A percentile compares a stretch with the other conserved stretches of the same genome.
Conservation (phyloP, 2,797 vertebrate genomes). For the Molossus molossus region DNA sequence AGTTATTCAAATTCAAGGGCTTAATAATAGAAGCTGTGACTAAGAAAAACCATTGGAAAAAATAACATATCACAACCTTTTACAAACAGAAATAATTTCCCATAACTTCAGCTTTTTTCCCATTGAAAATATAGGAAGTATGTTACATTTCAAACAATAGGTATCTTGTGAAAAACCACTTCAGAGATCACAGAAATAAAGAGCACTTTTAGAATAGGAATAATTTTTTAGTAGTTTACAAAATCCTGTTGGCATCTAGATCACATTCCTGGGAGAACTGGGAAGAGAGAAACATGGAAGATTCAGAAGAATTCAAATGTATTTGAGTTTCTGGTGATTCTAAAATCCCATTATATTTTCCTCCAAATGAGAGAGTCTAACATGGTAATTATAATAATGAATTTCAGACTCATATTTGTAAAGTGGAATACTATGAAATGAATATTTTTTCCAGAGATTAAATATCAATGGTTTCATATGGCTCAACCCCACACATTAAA, state of each 20-base stretch:
- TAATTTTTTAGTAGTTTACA: not conserved
- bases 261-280: not conserved
- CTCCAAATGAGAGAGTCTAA: not conserved
- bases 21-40: not conserved
- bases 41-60: not conserved
- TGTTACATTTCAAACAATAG: not conserved
- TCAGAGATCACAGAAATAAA: not conserved
- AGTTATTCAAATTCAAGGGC: not conserved
- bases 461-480: not conserved
- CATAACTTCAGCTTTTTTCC: not conserved
- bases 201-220: not conserved
- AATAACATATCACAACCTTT: not conserved
- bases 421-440: not conserved
- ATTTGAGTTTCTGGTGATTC: not conserved
- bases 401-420: not conserved
- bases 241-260: not conserved
- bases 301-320: conserved; percentile 29
- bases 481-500: not conserved
- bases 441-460: not conserved
- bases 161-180: not conserved
- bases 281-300: not conserved
- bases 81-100: not conserved
- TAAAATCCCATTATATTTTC: conserved; percentile 9
- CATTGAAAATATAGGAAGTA: not conserved
- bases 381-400: not conserved